Conservation (phyloP, 2,797 vertebrate species). For the Oreochromis grahami region DNA sequence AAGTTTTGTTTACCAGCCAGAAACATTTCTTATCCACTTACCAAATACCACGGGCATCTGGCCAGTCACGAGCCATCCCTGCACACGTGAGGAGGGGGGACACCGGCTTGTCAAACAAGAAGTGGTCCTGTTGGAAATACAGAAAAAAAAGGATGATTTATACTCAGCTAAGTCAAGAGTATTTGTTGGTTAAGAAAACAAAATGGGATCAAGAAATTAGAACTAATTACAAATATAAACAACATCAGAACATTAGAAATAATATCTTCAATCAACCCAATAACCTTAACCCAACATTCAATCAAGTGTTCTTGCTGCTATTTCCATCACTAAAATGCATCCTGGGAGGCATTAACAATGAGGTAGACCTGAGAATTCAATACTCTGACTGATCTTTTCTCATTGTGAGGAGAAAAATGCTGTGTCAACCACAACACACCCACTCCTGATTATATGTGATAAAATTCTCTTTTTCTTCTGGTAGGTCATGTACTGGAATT, state of each 20-base stretch:
- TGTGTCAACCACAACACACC: not conserved
- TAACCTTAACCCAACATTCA: not conserved
- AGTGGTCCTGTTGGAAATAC: conserved; percentile 83
- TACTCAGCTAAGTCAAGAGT: not conserved
- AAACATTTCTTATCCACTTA: conserved; percentile 53
- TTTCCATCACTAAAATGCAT: not conserved
- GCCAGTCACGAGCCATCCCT: conserved; percentile 98
- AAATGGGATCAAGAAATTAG: not conserved
- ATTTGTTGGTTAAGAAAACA: not conserved
- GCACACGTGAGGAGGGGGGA: conserved; percentile 92
- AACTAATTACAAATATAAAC: not conserved
- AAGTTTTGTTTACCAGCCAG: not conserved
- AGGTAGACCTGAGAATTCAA: not conserved
- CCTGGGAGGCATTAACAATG: not conserved
- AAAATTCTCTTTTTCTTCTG: not conserved
- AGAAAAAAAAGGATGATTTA: not conserved
- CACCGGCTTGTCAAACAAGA: conserved; percentile 95
- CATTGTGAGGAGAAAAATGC: not conserved
- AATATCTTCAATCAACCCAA: not conserved
- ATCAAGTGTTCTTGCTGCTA: not conserved
- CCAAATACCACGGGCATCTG: conserved; percentile 95
- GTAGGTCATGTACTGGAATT: not conserved
- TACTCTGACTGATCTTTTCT: not conserved
- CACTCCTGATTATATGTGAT: not conserved
- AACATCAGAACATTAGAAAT: not conserved